Conservation (phyloP, 2,888 invertebrate species). For the Crematogaster levior region DNA sequence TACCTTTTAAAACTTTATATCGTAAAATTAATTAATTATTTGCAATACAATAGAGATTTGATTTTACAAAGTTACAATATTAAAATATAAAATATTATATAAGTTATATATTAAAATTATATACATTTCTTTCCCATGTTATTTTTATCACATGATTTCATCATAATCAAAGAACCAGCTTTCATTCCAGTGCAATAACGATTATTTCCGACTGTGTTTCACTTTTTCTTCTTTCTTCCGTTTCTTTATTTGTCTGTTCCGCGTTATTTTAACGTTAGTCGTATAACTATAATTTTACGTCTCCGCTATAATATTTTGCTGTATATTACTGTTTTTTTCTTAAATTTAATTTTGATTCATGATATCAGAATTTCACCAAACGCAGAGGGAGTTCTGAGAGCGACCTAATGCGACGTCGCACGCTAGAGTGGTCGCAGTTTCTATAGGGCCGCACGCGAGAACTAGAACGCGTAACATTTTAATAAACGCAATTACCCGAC, state of each 20-base stretch:
- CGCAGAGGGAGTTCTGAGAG: slow-evolving; percentile 62
- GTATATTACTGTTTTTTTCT: no score
- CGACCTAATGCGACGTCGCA: slow-evolving; percentile 67
- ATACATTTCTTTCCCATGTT: neutral
- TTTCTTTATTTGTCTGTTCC: neutral
- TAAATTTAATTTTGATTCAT: neutral
- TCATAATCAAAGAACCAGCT: neutral
- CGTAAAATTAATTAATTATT: slow-evolving; percentile 5
- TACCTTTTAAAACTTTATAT: neutral
- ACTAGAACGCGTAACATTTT: slow-evolving; percentile 85
- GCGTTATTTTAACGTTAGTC: neutral
- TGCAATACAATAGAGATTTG: neutral
- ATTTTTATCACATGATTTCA: neutral
- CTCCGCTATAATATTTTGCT: neutral
- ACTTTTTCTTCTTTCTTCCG: no score
- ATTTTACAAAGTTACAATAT: neutral
- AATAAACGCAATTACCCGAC: slow-evolving; percentile 84
- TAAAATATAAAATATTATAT: no score
- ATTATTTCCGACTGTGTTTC: neutral
- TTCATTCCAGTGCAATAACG: neutral
- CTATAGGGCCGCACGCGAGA: slow-evolving; percentile 78
- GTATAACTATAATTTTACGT: neutral
- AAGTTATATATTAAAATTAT: neutral
- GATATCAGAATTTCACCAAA: neutral
- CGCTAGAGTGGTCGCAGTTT: slow-evolving; percentile 75